phyloP scores from a whole-genome alignment of 1,140 invertebrate species.

The Pogonognathellus flavescens region DNA sequence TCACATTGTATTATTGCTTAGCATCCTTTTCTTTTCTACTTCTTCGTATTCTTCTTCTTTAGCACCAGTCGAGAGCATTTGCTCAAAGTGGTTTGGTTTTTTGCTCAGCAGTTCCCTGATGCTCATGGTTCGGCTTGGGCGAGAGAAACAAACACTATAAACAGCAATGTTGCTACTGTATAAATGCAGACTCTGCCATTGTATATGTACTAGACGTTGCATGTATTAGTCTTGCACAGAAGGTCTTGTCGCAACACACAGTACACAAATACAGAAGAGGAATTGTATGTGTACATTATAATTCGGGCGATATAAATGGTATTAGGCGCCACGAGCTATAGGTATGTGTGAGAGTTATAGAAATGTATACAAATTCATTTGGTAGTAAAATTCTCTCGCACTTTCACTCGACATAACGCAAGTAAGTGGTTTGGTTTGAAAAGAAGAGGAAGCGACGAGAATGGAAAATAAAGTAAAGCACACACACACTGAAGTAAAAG shows the following conservation, averaged over 20 bases:
- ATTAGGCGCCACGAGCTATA: too few relatives aligned
- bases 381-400: conserved; percentile 53
- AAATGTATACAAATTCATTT: conserved; percentile 39
- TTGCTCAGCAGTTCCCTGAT: neutral
- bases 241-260: neutral
- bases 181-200: neutral
- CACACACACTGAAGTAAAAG: conserved; percentile 37
- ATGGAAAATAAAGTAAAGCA: conserved; percentile 23
- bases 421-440: neutral
- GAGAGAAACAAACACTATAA: conserved; percentile 21
- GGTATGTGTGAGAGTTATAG: neutral
- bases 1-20: conserved; percentile 21
- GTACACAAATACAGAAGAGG: neutral
- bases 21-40: neutral
- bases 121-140: neutral
- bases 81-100: neutral
- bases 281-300: neutral
- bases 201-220: too few relatives aligned
- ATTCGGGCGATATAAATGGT: too few relatives aligned
- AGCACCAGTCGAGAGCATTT: neutral
- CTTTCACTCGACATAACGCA: conserved; percentile 25
- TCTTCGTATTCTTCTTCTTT: neutral
- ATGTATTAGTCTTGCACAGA: too few relatives aligned
- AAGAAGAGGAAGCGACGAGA: neutral
- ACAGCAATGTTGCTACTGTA: neutral